Evolutionary conservation across 2,797 vertebrate species (phyloP).

Genomic region (Galagoides demidoff): DNA sequence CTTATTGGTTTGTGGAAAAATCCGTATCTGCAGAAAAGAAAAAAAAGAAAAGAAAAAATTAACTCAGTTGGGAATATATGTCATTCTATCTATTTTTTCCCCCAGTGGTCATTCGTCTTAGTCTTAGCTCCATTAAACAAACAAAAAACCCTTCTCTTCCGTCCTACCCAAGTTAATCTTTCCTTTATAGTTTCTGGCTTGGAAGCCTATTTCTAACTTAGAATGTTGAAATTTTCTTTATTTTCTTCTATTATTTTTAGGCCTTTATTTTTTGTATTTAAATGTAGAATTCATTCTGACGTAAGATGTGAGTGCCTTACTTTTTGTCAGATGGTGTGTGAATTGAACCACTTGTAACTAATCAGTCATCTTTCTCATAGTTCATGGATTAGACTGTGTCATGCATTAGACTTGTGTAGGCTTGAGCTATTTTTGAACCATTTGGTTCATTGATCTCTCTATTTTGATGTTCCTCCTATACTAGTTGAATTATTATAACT

Average conservation of each 20-base stretch:
- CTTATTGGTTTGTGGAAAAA: not conserved
- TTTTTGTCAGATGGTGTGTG: not conserved
- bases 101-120: not conserved
- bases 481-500: not conserved
- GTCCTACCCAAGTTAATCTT: not conserved
- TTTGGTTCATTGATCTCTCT: not conserved
- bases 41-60: not conserved
- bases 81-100: not conserved
- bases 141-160: not conserved
- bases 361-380: not conserved
- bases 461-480: not conserved
- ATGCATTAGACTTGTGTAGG: not conserved
- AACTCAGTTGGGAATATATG: not conserved
- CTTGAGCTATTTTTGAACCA: not conserved
- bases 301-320: not conserved
- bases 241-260: not conserved
- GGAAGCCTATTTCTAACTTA: not conserved
- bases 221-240: not conserved
- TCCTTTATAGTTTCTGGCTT: not conserved
- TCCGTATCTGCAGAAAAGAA: not conserved
- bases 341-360: not conserved
- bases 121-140: not conserved
- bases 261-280: not conserved
- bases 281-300: not conserved
- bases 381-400: no score